Conservation (phyloP, 2,888 invertebrate genomes). For the Cactoblastis cactorum region DNA sequence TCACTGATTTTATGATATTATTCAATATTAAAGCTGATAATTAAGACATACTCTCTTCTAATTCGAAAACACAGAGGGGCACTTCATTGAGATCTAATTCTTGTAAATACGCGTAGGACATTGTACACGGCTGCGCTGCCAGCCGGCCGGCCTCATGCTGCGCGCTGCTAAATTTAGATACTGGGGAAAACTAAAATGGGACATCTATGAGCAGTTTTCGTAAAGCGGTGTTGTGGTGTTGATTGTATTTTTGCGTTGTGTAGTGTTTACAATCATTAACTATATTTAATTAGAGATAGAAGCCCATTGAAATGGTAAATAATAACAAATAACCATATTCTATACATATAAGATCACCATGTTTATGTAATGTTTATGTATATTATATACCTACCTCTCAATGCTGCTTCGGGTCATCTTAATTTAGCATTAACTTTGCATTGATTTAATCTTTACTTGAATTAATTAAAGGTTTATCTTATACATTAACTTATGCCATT, state of each 20-base stretch:
- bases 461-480: too few species aligned
- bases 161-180: constrained; percentile 63
- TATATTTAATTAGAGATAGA: too few species aligned
- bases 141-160: constrained; percentile 40
- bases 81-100: constrained; percentile 67
- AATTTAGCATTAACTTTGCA: background rate
- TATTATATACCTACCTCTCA: background rate
- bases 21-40: background rate
- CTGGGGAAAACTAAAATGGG: constrained; percentile 62
- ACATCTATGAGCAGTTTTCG: constrained; percentile 35
- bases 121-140: constrained; percentile 31
- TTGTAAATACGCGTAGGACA: constrained; percentile 60
- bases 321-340: constrained; percentile 11
- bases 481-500: too few species aligned
- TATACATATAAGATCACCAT: background rate
- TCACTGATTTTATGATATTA: background rate
- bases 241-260: constrained; percentile 13
- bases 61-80: constrained; percentile 74
- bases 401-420: background rate
- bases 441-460: background rate
- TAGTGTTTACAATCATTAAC: background rate
- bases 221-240: constrained; percentile 19
- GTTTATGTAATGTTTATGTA: background rate
- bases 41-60: constrained; percentile 47
- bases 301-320: constrained; percentile 14